phyloP scores from a whole-genome alignment of 2,888 invertebrate species.

The Lasioglossum pauxillum region DNA sequence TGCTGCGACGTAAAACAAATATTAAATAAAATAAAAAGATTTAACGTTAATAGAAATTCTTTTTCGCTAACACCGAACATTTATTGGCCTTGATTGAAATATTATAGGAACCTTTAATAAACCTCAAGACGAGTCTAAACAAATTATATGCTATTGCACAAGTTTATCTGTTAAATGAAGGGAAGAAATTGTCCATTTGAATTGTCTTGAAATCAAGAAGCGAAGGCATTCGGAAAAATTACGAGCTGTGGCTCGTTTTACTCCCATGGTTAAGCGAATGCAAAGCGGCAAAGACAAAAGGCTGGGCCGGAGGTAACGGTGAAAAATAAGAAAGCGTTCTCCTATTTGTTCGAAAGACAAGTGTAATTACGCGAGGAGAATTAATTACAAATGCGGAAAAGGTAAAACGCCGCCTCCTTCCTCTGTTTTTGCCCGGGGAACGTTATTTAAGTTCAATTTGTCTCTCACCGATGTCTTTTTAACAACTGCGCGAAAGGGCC shows the following conservation, averaged over 20 bases:
- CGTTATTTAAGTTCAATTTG: conserved; percentile 26
- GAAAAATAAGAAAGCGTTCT: conserved; percentile 42
- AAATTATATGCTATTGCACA: too few relatives aligned
- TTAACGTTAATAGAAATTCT: too few relatives aligned
- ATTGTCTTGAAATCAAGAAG: not conserved
- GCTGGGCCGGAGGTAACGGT: conserved; percentile 7
- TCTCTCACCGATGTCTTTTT: not conserved
- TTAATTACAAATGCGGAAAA: conserved; percentile 39
- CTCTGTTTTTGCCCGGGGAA: not conserved
- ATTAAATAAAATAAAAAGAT: too few relatives aligned
- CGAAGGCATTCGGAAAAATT: not conserved
- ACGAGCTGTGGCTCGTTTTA: conserved; percentile 14
- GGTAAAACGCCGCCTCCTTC: conserved; percentile 7
- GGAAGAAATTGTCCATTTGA: not conserved
- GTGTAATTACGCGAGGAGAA: conserved; percentile 49
- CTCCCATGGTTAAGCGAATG: conserved; percentile 26
- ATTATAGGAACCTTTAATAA: too few relatives aligned
- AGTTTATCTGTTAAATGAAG: not conserved
- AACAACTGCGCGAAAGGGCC: not conserved
- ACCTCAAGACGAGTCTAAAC: too few relatives aligned
- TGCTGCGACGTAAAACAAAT: too few relatives aligned
- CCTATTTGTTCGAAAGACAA: conserved; percentile 44
- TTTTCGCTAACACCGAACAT: too few relatives aligned
- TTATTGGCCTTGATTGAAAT: too few relatives aligned
- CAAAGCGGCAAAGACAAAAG: conserved; percentile 21